A percentile compares a stretch with the other conserved stretches of the same genome.
phyloP scores from a whole-genome alignment of 2,113 vertebrate genomes.

The Amazona vittata region DNA sequence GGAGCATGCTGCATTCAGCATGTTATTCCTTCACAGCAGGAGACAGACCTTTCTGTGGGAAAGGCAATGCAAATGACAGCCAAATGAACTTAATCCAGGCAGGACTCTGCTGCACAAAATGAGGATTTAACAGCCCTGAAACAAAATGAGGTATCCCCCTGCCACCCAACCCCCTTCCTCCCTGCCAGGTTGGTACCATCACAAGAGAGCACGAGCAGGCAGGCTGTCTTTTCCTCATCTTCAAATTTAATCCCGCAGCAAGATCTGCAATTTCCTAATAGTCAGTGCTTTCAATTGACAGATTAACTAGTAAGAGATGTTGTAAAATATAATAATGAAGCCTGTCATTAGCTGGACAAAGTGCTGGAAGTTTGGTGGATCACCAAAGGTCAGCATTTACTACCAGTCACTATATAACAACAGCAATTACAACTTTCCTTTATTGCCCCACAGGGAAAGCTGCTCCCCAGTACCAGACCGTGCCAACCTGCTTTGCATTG shows the following conservation, averaged over 20 bases:
- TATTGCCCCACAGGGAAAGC: background rate
- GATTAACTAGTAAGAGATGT: background rate
- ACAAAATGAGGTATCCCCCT: background rate
- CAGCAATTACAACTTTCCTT: background rate
- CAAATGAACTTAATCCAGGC: background rate
- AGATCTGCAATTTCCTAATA: background rate
- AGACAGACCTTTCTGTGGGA: background rate
- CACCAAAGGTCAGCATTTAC: background rate
- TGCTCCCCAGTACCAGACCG: background rate
- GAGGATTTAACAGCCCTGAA: background rate
- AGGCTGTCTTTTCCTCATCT: background rate
- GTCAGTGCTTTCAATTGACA: background rate
- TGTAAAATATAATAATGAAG: background rate
- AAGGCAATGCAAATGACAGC: background rate
- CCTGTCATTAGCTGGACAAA: background rate
- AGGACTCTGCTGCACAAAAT: background rate
- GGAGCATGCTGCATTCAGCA: background rate
- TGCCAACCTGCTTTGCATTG: background rate
- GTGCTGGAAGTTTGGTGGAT: background rate
- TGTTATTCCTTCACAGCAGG: background rate
- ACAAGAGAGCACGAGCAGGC: rapidly evolving
- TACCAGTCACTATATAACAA: background rate
- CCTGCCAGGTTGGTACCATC: background rate
- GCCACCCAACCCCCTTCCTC: background rate
- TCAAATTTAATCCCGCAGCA: background rate